Conservation (phyloP, 2,113 vertebrate species). For the Ursus arctos region DNA sequence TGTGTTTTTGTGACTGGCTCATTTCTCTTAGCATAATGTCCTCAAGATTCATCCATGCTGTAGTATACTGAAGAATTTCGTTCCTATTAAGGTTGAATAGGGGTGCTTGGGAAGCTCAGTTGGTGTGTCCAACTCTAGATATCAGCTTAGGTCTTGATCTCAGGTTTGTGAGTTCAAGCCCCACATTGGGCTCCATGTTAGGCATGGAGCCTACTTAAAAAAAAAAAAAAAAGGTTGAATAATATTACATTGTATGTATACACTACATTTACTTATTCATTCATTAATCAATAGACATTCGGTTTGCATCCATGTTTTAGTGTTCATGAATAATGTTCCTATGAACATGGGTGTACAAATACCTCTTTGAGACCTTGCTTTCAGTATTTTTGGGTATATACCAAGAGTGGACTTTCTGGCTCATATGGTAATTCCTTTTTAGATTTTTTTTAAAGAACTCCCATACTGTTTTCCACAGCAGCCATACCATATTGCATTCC, state of each 20-base stretch:
- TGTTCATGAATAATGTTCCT: neutral
- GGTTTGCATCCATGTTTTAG: neutral
- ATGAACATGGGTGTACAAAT: neutral
- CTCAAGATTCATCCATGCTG: neutral
- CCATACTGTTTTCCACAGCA: neutral
- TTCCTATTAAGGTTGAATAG: neutral
- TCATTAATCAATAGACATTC: neutral
- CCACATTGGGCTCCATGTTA: neutral
- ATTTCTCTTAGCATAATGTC: neutral
- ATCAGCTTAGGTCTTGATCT: neutral
- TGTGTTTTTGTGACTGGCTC: neutral
- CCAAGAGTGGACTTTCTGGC: neutral
- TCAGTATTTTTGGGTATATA: neutral
- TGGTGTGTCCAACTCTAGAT: neutral
- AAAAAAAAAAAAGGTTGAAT: neutral
- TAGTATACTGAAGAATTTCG: neutral
- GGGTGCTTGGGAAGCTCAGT: neutral
- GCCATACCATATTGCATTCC: neutral
- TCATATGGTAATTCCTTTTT: neutral
- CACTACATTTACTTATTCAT: neutral
- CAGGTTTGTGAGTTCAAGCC: neutral
- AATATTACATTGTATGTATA: neutral
- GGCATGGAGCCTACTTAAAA: neutral
- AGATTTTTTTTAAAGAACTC: neutral
- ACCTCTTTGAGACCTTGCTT: neutral